Conservation (phyloP, 2,113 vertebrate species). For the Vidua macroura region DNA sequence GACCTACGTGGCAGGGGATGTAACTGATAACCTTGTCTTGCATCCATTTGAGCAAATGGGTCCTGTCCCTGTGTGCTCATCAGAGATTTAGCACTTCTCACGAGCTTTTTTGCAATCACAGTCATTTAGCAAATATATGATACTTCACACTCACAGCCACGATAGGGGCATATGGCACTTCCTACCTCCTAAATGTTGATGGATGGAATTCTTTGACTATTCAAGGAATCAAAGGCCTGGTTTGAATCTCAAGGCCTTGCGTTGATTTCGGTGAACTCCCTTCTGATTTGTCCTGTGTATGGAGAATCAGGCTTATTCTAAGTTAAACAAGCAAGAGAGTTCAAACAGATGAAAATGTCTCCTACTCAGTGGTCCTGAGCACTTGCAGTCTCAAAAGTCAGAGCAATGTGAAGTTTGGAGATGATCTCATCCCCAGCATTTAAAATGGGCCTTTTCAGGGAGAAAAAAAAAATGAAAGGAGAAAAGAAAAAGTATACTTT, state of each 20-base stretch:
- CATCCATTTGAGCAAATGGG: neutral
- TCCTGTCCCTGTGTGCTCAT: neutral
- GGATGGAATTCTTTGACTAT: neutral
- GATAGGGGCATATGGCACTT: neutral
- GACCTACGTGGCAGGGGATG: conserved; percentile 3
- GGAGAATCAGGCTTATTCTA: neutral
- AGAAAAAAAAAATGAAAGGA: neutral
- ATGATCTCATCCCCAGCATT: neutral
- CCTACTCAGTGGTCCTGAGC: neutral
- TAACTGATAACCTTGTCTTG: conserved; percentile 45
- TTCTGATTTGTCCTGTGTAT: neutral
- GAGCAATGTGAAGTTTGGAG: neutral
- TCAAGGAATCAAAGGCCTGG: neutral
- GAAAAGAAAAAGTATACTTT: neutral
- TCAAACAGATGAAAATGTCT: neutral
- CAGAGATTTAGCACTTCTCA: conserved; percentile 14
- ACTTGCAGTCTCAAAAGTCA: neutral
- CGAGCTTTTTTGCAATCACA: conserved; percentile 11
- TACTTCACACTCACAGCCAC: neutral
- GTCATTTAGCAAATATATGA: conserved; percentile 44
- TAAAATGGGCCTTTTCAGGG: neutral
- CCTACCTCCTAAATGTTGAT: neutral
- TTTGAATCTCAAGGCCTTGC: neutral
- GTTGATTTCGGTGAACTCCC: neutral
- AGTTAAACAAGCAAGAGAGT: neutral